These are phyloP conservation scores for Eufriesea mexicana DNA, from an alignment of 1,140 invertebrate species.

Conservation along the genomic window DNA sequence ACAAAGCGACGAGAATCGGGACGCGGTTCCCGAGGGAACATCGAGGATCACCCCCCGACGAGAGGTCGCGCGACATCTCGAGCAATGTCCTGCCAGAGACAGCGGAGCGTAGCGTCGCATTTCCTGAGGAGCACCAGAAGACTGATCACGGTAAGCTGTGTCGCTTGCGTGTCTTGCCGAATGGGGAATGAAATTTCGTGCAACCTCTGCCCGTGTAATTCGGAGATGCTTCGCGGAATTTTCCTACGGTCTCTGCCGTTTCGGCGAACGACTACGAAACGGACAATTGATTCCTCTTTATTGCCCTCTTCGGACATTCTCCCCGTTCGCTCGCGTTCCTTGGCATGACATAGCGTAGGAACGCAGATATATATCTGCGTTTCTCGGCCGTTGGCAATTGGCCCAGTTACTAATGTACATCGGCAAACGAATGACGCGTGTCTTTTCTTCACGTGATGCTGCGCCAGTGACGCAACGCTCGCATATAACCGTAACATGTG, in stretches of 20 bases:
- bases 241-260: neutral
- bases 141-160: slow-evolving; percentile 64
- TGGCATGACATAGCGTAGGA: slow-evolving; percentile 7
- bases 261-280: slow-evolving; percentile 10
- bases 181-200: slow-evolving; percentile 10
- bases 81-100: slow-evolving; percentile 56
- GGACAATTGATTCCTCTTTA: slow-evolving; percentile 47
- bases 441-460: slow-evolving; percentile 26
- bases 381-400: slow-evolving; percentile 49
- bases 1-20: neutral
- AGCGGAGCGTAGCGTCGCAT: slow-evolving; percentile 42
- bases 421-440: slow-evolving; percentile 42
- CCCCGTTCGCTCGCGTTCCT: slow-evolving; percentile 25
- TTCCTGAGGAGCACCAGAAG: slow-evolving; percentile 52
- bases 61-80: neutral
- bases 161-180: neutral
- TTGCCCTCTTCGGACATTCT: slow-evolving; percentile 16
- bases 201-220: neutral
- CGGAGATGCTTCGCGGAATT: neutral
- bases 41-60: neutral
- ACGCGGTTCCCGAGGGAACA: neutral
- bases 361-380: neutral
- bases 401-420: slow-evolving; percentile 54
- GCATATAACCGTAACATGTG: neutral
- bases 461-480: slow-evolving; percentile 31